Evolutionary conservation across 2,888 invertebrate species (phyloP).

Genomic region (Thera obeliscata): DNA sequence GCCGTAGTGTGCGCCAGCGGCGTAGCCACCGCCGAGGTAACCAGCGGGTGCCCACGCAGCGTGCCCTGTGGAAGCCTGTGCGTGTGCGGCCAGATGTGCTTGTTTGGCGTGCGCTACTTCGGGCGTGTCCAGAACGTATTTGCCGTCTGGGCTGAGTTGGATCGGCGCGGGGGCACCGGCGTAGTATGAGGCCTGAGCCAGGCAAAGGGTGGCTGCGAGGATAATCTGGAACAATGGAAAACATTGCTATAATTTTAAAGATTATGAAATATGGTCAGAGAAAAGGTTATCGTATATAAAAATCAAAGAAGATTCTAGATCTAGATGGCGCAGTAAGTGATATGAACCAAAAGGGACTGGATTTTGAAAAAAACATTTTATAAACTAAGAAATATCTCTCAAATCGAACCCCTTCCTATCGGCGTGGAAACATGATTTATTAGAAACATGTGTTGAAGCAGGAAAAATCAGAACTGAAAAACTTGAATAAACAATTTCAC

Average conservation of each 20-base stretch:
- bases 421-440: too few relatives aligned
- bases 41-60: conserved; percentile 77
- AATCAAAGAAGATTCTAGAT: too few relatives aligned
- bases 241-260: conserved; percentile 4
- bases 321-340: too few relatives aligned
- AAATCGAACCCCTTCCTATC: too few relatives aligned
- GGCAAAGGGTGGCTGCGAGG: conserved; percentile 77
- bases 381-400: too few relatives aligned
- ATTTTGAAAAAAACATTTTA: too few relatives aligned
- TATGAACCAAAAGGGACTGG: too few relatives aligned
- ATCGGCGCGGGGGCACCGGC: conserved; percentile 77
- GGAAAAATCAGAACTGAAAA: conserved; percentile 13
- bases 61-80: conserved; percentile 75
- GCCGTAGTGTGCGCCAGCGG: conserved; percentile 69
- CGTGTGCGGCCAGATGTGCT: conserved; percentile 77
- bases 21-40: conserved; percentile 60
- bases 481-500: conserved; percentile 5
- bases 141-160: conserved; percentile 81
- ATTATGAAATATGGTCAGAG: background rate
- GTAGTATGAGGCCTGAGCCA: conserved; percentile 83
- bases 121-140: conserved; percentile 81
- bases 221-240: conserved; percentile 66
- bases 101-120: conserved; percentile 82
- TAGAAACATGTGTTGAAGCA: background rate
- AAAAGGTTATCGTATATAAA: too few relatives aligned